A percentile compares a stretch with the other conserved stretches of the same genome.
Conservation (phyloP, 1,140 invertebrate species). For the Caerostris extrusa region DNA sequence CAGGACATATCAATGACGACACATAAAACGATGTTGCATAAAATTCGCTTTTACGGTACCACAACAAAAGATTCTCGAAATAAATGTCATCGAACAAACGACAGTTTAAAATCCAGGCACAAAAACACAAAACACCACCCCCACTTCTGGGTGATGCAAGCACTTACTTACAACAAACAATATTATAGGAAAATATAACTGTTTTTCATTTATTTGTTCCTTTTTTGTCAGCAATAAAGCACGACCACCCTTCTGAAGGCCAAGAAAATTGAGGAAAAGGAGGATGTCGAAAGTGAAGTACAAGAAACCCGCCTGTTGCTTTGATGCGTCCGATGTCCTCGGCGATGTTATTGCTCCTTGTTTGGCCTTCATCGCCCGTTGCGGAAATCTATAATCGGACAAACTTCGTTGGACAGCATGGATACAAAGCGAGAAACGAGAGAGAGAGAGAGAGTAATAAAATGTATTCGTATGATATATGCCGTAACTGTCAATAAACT, state of each 20-base stretch:
- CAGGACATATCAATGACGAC: neutral
- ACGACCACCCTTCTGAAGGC: constrained; percentile 19
- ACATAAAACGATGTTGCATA: neutral
- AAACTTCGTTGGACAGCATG: neutral
- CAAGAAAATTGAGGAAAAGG: constrained; percentile 21
- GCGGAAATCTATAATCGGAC: constrained; percentile 29
- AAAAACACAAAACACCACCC: neutral
- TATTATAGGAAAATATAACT: neutral
- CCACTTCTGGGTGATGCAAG: neutral
- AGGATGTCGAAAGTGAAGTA: constrained; percentile 24
- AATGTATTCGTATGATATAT: neutral
- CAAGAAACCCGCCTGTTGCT: neutral
- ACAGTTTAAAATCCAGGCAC: neutral
- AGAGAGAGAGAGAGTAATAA: neutral
- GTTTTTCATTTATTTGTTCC: neutral
- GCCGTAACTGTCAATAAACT: neutral
- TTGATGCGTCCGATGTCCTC: constrained; percentile 3
- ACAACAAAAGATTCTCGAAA: neutral
- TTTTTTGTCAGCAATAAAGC: neutral
- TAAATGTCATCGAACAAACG: neutral
- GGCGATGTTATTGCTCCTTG: constrained; percentile 29
- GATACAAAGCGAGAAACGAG: neutral
- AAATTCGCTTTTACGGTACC: neutral
- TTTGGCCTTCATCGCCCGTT: neutral
- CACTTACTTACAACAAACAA: neutral